These are phyloP conservation scores for Cochlearius cochlearius DNA, from an alignment of 2,113 vertebrate species.

Conservation along the genomic window DNA sequence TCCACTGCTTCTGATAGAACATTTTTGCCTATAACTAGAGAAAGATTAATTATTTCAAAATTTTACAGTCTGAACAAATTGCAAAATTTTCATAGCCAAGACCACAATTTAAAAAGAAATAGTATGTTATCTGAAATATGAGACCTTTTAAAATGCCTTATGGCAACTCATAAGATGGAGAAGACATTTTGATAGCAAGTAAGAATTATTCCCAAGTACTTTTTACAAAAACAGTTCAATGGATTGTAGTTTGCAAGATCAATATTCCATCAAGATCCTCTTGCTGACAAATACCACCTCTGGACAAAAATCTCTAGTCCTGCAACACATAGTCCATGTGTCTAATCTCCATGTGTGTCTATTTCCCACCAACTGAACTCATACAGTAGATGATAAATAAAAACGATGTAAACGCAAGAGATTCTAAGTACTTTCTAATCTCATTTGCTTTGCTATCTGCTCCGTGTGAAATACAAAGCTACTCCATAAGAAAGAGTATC, in stretches of 20 bases:
- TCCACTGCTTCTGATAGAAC: background rate
- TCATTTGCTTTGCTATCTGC: background rate
- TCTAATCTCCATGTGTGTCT: background rate
- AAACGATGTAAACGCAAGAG: background rate
- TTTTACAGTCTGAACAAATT: background rate
- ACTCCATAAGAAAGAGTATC: background rate
- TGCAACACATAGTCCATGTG: background rate
- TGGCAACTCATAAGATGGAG: background rate
- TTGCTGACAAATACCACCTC: background rate
- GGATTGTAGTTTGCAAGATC: background rate
- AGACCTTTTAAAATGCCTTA: background rate
- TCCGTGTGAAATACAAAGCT: background rate
- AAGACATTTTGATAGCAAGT: background rate
- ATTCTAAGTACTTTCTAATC: background rate
- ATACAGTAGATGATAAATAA: background rate
- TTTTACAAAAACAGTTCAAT: background rate
- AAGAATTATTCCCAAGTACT: background rate
- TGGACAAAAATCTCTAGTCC: background rate
- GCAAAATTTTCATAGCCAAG: background rate
- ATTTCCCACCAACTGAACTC: background rate
- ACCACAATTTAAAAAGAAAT: background rate
- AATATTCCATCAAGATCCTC: background rate
- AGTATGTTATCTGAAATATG: background rate
- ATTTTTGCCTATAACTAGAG: background rate
- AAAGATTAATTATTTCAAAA: background rate